Percentiles rank a stretch among this genome's conserved stretches.
Conservation (phyloP, 2,888 invertebrate species). For the Pachydiplax longipennis region DNA sequence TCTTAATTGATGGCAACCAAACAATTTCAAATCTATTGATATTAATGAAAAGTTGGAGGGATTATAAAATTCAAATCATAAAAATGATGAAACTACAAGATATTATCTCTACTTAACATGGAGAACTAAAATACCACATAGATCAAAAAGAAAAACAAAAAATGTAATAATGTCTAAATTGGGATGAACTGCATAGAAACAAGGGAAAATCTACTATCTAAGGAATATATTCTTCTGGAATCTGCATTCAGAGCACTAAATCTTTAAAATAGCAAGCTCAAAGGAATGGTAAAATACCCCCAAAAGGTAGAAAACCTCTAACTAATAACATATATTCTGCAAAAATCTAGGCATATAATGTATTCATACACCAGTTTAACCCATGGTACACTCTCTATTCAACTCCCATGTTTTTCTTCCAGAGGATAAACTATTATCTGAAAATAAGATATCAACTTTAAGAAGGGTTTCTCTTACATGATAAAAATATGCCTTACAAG, state of each 20-base stretch:
- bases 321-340: not conserved
- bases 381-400: not conserved
- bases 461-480: not conserved
- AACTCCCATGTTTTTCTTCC: not conserved
- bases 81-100: too few species aligned
- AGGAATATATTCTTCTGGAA: not conserved
- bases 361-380: constrained; percentile 12
- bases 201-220: not conserved
- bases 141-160: not conserved
- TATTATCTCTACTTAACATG: not conserved
- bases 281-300: not conserved
- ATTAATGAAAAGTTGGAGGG: too few species aligned
- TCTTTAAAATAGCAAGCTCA: constrained; percentile 21
- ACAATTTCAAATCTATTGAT: too few species aligned
- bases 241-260: constrained; percentile 12
- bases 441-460: constrained; percentile 27
- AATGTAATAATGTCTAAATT: not conserved
- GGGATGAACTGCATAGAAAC: not conserved
- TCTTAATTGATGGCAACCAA: too few species aligned
- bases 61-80: too few species aligned
- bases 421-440: constrained; percentile 29
- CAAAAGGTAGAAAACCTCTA: not conserved
- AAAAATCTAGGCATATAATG: not conserved
- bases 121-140: not conserved
- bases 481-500: constrained; percentile 14